phyloP scores from a whole-genome alignment of 2,797 vertebrate species.

The Enteromius thamalakanensis region DNA sequence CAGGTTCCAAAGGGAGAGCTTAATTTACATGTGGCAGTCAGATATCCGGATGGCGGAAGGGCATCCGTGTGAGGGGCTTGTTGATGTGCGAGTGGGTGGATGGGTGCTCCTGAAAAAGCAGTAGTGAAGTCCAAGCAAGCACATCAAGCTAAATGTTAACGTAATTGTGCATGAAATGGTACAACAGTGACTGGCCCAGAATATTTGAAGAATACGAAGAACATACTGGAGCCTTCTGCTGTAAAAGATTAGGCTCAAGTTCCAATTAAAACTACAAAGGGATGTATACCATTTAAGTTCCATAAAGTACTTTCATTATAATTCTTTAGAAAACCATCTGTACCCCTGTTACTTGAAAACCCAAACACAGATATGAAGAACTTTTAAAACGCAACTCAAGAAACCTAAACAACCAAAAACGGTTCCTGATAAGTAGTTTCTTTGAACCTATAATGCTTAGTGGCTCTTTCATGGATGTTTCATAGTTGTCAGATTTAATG shows the following conservation, averaged over 20 bases:
- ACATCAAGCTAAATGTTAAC: neutral
- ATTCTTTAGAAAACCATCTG: neutral
- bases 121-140: neutral
- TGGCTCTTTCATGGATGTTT: neutral
- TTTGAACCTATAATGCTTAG: neutral
- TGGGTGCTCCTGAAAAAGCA: neutral
- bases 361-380: neutral
- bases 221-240: neutral
- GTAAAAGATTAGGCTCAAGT: neutral
- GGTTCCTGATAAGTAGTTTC: neutral
- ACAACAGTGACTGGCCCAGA: neutral
- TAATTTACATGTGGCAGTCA: conserved; percentile 29
- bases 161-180: neutral
- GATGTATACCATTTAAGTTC: neutral
- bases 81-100: neutral
- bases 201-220: neutral
- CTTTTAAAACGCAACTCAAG: neutral
- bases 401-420: neutral
- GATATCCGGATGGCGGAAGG: conserved; percentile 20
- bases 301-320: neutral
- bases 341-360: neutral
- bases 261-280: neutral
- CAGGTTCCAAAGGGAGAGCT: conserved; percentile 3
- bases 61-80: neutral
- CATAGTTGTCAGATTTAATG: neutral